phyloP scores from a whole-genome alignment of 2,113 vertebrate species.

The Apistogramma diplotaenia region DNA sequence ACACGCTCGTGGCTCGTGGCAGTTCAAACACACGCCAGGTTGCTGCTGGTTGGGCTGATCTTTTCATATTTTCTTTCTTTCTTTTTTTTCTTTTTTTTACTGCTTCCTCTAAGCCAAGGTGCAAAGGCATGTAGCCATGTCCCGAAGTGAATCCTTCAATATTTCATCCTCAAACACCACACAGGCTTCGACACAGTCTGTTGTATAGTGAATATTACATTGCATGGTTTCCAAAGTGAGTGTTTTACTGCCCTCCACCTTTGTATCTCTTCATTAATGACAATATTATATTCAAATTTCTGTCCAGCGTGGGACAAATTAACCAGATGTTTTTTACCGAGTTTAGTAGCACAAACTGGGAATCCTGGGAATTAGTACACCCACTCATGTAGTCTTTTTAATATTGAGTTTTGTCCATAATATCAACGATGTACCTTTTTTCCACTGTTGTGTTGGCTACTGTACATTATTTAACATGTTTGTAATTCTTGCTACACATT shows the following conservation, averaged over 20 bases:
- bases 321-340: conserved; percentile 24
- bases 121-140: conserved; percentile 57
- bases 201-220: conserved; percentile 47
- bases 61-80: neutral
- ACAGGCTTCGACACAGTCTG: conserved; percentile 12
- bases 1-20: neutral
- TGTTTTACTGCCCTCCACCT: conserved; percentile 48
- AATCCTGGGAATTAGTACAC: conserved; percentile 25
- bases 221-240: conserved; percentile 55
- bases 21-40: neutral
- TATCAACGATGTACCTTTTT: conserved; percentile 3
- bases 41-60: neutral
- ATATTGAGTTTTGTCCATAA: neutral
- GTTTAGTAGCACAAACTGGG: conserved; percentile 64
- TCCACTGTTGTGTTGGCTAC: conserved; percentile 18
- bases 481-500: neutral
- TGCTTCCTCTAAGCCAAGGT: conserved; percentile 35
- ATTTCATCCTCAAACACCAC: neutral
- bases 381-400: conserved; percentile 10
- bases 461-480: conserved; percentile 25
- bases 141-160: conserved; percentile 24
- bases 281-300: conserved; percentile 17
- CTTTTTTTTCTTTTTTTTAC: neutral
- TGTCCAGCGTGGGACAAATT: neutral
- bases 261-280: conserved; percentile 29